phyloP scores from a whole-genome alignment of 2,888 invertebrate genomes.

The Chaetoderma sp. region DNA sequence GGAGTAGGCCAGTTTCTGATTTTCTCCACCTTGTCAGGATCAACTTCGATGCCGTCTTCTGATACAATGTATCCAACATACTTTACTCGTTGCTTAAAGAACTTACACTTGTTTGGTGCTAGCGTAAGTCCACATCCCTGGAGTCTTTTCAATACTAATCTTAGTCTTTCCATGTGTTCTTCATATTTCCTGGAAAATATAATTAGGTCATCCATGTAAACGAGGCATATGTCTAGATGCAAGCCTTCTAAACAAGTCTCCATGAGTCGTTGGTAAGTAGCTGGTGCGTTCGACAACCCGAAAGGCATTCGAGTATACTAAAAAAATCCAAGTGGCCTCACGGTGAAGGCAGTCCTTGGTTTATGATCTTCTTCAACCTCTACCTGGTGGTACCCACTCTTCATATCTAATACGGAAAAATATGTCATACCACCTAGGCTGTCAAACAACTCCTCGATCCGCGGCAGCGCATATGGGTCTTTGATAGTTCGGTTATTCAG shows the following conservation, averaged over 20 bases:
- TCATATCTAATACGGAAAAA: no score
- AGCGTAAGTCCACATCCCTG: conserved; percentile 37
- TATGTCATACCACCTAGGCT: no score
- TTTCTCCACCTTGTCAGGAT: conserved; percentile 15
- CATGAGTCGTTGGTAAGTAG: conserved; percentile 33
- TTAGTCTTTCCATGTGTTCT: conserved; percentile 28
- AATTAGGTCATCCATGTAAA: conserved; percentile 39
- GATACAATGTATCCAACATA: conserved; percentile 30
- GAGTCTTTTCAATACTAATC: conserved; percentile 23
- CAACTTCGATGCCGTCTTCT: conserved; percentile 12
- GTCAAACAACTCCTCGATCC: no score
- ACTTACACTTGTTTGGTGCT: conserved; percentile 22
- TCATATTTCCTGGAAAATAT: conserved; percentile 28
- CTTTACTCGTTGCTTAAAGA: conserved; percentile 26
- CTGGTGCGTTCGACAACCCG: conserved; percentile 28
- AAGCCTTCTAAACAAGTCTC: conserved; percentile 26
- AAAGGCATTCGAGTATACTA: conserved; percentile 33
- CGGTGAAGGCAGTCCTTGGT: no score
- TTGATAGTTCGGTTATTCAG: no score
- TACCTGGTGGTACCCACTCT: no score
- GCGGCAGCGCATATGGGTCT: no score
- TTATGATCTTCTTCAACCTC: no score
- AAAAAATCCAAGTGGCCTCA: conserved; percentile 33
- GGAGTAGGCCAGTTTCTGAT: conserved; percentile 14
- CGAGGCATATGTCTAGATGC: conserved; percentile 26